Conservation (phyloP, 2,113 vertebrate genomes). For the Telmatochromis sp. region DNA sequence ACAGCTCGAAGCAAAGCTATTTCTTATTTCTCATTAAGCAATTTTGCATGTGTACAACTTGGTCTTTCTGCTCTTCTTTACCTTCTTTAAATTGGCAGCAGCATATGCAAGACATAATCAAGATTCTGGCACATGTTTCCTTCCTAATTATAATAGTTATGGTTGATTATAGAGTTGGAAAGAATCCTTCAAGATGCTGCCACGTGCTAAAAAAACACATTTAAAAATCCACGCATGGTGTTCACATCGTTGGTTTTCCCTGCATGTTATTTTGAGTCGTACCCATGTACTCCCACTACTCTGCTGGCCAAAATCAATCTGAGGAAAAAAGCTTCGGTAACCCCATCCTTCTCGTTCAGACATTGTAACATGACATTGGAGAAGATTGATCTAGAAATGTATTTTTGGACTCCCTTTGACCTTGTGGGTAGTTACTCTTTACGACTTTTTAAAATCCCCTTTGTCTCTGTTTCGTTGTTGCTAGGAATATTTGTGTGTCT, state of each 20-base stretch:
- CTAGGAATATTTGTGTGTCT: not conserved
- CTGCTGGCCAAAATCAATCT: constrained; percentile 55
- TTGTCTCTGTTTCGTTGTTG: not conserved
- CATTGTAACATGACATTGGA: constrained; percentile 56
- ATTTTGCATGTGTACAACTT: not conserved
- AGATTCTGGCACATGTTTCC: not conserved
- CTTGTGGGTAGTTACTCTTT: constrained; percentile 26
- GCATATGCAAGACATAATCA: not conserved
- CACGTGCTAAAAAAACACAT: not conserved
- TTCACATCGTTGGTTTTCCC: constrained; percentile 14
- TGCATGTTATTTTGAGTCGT: constrained; percentile 53
- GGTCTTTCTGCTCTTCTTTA: not conserved
- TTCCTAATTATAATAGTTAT: not conserved
- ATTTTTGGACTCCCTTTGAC: constrained; percentile 61
- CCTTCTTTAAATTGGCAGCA: not conserved
- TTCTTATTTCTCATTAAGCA: not conserved
- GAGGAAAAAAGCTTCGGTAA: constrained; percentile 53
- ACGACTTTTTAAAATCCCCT: not conserved
- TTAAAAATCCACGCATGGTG: not conserved
- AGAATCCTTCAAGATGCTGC: not conserved
- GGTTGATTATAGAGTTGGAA: not conserved
- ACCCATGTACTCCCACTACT: constrained; percentile 25
- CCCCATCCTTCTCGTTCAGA: constrained; percentile 54
- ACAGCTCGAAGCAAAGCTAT: not conserved
- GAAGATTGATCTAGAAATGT: constrained; percentile 67